Percentiles rank a stretch among this genome's conserved stretches.
Conservation (phyloP, 2,888 invertebrate species). For the Alcis repandata region DNA sequence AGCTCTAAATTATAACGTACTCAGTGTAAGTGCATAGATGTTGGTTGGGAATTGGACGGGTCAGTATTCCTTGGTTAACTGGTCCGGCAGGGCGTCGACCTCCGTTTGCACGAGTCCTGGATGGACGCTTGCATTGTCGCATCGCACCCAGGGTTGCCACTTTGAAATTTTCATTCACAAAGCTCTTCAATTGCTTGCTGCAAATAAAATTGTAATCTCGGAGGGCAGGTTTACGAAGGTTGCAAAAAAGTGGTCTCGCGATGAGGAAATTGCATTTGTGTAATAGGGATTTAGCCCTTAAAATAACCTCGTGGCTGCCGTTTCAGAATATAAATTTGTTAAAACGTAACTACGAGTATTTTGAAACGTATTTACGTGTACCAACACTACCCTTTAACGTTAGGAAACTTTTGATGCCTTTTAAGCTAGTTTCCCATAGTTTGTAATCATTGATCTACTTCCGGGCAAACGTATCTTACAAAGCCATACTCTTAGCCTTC, state of each 20-base stretch:
- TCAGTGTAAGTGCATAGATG: constrained; percentile 56
- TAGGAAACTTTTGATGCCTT: too few species aligned
- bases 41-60: constrained; percentile 62
- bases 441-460: too few species aligned
- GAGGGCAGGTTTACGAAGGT: not conserved
- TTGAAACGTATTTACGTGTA: too few species aligned
- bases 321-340: not conserved
- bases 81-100: constrained; percentile 75
- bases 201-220: constrained; percentile 10
- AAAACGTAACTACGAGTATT: not conserved
- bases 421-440: too few species aligned
- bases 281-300: constrained; percentile 14
- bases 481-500: too few species aligned
- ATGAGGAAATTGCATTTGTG: constrained; percentile 21
- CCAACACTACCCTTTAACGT: too few species aligned
- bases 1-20: constrained; percentile 53
- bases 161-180: constrained; percentile 36
- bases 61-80: constrained; percentile 76
- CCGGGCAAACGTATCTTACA: too few species aligned
- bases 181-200: not conserved
- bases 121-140: constrained; percentile 76
- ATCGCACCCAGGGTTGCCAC: constrained; percentile 64
- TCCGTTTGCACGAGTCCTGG: constrained; percentile 63
- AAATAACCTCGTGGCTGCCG: not conserved
- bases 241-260: constrained; percentile 1